Evolutionary conservation across 2,888 invertebrate species (phyloP).

Genomic region (Apomyelois bistriatella): DNA sequence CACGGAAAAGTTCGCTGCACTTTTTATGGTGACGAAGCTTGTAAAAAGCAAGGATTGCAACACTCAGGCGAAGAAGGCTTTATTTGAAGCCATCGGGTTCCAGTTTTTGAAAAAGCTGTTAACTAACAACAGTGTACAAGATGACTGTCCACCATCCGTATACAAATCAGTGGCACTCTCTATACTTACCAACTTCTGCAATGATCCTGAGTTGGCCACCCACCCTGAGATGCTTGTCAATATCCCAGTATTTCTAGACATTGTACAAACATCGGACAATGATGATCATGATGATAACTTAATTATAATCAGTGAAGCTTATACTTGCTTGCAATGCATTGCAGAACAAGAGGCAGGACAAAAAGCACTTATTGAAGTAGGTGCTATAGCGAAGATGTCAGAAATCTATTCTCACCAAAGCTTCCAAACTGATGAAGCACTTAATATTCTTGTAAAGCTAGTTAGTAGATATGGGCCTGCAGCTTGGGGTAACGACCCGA

Average conservation of each 20-base stretch:
- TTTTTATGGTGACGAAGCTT: slow-evolving; percentile 95
- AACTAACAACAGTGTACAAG: slow-evolving; percentile 86
- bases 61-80: slow-evolving; percentile 85
- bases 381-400: slow-evolving; percentile 89
- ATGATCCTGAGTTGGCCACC: slow-evolving; percentile 88
- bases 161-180: slow-evolving; percentile 95
- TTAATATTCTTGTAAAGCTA: slow-evolving; percentile 88
- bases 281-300: slow-evolving; percentile 92
- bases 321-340: slow-evolving; percentile 89
- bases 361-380: slow-evolving; percentile 87
- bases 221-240: slow-evolving; percentile 91
- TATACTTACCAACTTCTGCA: slow-evolving; percentile 92
- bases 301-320: slow-evolving; percentile 92
- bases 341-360: slow-evolving; percentile 89
- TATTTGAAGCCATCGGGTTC: slow-evolving; percentile 95
- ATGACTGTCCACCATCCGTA: slow-evolving; percentile 92
- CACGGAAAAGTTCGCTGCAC: slow-evolving; percentile 94
- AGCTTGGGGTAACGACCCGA: slow-evolving; percentile 89
- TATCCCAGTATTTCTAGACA: slow-evolving; percentile 90
- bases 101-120: slow-evolving; percentile 91
- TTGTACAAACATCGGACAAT: slow-evolving; percentile 91
- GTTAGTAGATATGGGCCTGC: slow-evolving; percentile 85
- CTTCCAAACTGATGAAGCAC: slow-evolving; percentile 93
- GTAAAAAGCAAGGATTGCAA: slow-evolving; percentile 91
- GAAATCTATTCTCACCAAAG: slow-evolving; percentile 93